phyloP scores from a whole-genome alignment of 2,888 invertebrate genomes.

The Automeris io region DNA sequence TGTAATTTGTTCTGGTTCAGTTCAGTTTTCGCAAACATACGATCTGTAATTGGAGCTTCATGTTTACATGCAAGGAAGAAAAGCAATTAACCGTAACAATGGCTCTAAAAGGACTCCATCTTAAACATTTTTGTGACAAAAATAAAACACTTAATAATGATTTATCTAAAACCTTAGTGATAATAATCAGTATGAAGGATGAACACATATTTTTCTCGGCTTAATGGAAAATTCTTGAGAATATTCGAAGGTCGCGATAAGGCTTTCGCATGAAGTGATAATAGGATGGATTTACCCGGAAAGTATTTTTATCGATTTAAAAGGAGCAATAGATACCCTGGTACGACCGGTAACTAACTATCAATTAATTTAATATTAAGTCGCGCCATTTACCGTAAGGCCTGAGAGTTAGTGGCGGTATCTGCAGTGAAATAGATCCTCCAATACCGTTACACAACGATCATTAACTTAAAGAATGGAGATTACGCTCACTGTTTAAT shows the following conservation, averaged over 20 bases:
- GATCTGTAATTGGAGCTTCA: conserved; percentile 1
- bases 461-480: conserved; percentile 52
- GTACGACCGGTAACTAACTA: conserved; percentile 43
- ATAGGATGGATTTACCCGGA: neutral
- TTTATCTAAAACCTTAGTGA: too few relatives aligned
- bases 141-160: too few relatives aligned
- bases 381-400: conserved; percentile 51
- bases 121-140: neutral
- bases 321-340: conserved; percentile 36
- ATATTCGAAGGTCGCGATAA: conserved; percentile 9
- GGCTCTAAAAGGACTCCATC: neutral
- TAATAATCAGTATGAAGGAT: too few relatives aligned
- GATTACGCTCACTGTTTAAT: conserved; percentile 31
- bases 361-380: conserved; percentile 38
- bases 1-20: conserved; percentile 46
- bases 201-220: neutral
- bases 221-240: conserved; percentile 3
- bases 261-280: conserved; percentile 14
- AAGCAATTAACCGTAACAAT: conserved; percentile 4
- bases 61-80: neutral
- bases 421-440: conserved; percentile 42
- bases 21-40: conserved; percentile 24
- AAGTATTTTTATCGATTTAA: neutral
- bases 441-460: conserved; percentile 35
- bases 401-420: conserved; percentile 50